A percentile compares a stretch with the other conserved stretches of the same genome.
Evolutionary conservation across 2,113 vertebrate genomes (phyloP).

Genomic region (Melanostigma gelatinosum): DNA sequence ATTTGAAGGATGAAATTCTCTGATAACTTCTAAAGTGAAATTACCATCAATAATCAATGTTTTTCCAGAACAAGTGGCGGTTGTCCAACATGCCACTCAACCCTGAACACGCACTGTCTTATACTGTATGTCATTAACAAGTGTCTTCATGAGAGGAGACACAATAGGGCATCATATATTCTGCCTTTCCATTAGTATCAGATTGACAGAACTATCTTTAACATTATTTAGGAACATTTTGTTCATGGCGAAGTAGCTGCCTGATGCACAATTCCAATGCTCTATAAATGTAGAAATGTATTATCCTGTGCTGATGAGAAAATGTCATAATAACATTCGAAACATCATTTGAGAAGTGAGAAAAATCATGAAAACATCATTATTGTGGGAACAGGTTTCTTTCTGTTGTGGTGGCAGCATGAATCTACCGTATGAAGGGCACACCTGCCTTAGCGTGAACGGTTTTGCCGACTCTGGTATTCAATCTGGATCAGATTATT

Average conservation of each 20-base stretch:
- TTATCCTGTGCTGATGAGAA: not conserved
- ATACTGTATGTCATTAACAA: slow-evolving; percentile 27
- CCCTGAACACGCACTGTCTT: slow-evolving; percentile 11
- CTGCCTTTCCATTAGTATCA: slow-evolving; percentile 22
- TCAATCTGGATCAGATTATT: slow-evolving; percentile 2
- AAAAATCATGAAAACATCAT: too few relatives aligned
- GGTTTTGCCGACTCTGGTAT: not conserved
- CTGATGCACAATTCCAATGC: not conserved
- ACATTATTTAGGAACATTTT: not conserved
- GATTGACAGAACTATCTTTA: slow-evolving; percentile 2
- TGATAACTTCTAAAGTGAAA: too few relatives aligned
- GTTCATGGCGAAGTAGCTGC: not conserved
- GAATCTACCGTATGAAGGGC: not conserved
- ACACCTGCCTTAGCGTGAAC: not conserved
- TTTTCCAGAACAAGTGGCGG: slow-evolving; percentile 3
- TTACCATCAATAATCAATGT: not conserved
- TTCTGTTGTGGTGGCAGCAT: not conserved
- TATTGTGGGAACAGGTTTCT: not conserved
- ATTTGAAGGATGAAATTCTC: too few relatives aligned
- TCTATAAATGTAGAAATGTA: too few relatives aligned
- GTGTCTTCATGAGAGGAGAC: slow-evolving; percentile 1
- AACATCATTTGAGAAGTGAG: too few relatives aligned
- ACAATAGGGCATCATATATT: not conserved
- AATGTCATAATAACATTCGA: not conserved
- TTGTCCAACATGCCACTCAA: slow-evolving; percentile 24